These are phyloP conservation scores for Toxonevra muliebris DNA, from an alignment of 2,888 invertebrate genomes.

Conservation along the genomic window DNA sequence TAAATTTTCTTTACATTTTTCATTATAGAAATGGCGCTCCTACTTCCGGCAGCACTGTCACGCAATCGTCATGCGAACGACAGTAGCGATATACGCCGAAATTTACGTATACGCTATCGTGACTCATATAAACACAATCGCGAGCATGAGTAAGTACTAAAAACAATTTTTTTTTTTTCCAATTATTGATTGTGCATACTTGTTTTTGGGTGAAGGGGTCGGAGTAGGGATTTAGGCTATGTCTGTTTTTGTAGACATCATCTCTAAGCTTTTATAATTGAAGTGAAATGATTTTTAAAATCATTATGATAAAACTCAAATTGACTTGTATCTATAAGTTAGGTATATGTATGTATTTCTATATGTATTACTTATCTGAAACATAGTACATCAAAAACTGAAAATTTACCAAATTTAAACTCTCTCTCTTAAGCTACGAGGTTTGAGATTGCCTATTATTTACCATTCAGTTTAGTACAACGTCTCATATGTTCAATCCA, in stretches of 20 bases:
- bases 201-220: no score
- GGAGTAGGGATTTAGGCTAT: no score
- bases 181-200: no score
- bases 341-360: no score
- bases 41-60: constrained; percentile 81
- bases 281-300: no score
- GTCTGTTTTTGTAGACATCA: no score
- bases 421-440: background rate
- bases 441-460: no score
- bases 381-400: background rate
- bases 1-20: no score
- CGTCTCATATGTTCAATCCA: background rate
- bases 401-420: background rate
- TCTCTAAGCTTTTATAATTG: no score
- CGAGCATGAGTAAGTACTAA: constrained; percentile 65
- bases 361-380: background rate
- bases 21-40: constrained; percentile 80
- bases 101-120: constrained; percentile 78
- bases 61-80: constrained; percentile 81
- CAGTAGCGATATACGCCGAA: constrained; percentile 81
- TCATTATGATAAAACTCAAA: no score
- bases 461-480: background rate
- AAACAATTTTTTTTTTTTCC: background rate
- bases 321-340: no score
- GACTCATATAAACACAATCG: constrained; percentile 73